These are phyloP conservation scores for Drusus annulatus DNA, from an alignment of 1,140 invertebrate genomes.

Conservation along the genomic window DNA sequence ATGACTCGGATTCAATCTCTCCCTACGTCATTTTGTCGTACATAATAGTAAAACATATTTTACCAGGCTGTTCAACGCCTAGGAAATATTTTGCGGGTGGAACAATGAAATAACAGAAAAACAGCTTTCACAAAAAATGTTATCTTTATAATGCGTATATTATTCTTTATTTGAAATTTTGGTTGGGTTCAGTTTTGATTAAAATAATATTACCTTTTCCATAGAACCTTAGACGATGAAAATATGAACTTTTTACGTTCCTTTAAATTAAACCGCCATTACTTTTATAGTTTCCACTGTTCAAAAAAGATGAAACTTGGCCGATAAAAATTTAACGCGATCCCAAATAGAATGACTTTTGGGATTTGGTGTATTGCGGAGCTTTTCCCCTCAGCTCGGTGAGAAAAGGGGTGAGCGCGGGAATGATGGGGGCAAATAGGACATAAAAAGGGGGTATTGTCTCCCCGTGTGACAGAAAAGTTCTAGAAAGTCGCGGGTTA, in stretches of 20 bases:
- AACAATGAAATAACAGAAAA: too few species aligned
- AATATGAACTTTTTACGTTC: neutral
- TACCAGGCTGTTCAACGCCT: too few species aligned
- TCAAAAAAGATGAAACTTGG: neutral
- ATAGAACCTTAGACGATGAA: neutral
- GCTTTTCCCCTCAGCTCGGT: neutral
- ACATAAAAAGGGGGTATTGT: neutral
- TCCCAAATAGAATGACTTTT: slow-evolving; percentile 6
- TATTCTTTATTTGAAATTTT: too few species aligned
- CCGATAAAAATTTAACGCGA: slow-evolving; percentile 11
- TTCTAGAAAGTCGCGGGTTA: slow-evolving; percentile 1
- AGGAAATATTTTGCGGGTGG: too few species aligned
- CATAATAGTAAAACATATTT: too few species aligned
- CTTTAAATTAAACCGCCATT: slow-evolving; percentile 3
- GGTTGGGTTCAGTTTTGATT: too few species aligned
- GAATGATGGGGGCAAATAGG: too few species aligned
- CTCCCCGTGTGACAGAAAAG: neutral
- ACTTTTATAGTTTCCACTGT: neutral
- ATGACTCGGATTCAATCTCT: too few species aligned
- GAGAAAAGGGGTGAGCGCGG: neutral
- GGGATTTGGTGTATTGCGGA: neutral
- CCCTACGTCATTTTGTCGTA: too few species aligned
- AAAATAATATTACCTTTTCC: neutral
- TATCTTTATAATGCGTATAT: too few species aligned
- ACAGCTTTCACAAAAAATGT: too few species aligned